phyloP scores from a whole-genome alignment of 30 jellyfish, hydroid and myxozoan species.

The Haliclystus octoradiatus region DNA sequence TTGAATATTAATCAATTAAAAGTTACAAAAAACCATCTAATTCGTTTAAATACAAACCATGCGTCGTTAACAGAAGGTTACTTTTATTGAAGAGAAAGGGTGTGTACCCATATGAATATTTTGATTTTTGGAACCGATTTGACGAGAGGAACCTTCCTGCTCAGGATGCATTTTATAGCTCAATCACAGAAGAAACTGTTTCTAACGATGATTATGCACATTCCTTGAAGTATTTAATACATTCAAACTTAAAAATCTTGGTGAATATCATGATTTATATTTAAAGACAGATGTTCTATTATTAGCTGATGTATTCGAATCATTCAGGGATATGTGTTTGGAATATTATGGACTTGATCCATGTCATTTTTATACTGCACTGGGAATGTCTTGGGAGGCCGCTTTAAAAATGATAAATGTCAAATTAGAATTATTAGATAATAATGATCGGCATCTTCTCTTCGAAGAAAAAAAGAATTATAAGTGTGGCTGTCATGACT shows the following conservation, averaged over 20 bases:
- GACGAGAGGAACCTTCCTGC: constrained; percentile 23
- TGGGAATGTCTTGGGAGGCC: constrained; percentile 17
- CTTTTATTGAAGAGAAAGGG: constrained; percentile 34
- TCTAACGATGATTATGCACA: constrained; percentile 25
- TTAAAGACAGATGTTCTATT: constrained; percentile 22
- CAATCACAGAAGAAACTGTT: constrained; percentile 7
- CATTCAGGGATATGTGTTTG: not conserved
- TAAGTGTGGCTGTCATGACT: not conserved
- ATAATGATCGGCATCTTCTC: constrained; percentile 13
- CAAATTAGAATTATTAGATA: constrained; percentile 13
- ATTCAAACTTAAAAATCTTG: constrained; percentile 6
- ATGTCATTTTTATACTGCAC: not conserved
- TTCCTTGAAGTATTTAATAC: constrained; percentile 16
- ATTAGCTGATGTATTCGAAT: constrained; percentile 4
- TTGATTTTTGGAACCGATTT: constrained; percentile 17
- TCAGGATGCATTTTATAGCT: constrained; percentile 8
- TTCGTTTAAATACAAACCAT: not conserved
- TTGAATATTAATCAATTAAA: constrained; percentile 14
- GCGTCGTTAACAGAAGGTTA: not conserved
- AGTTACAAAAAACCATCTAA: no score
- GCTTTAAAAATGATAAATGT: constrained; percentile 13
- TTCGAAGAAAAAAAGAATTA: no score
- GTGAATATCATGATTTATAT: constrained; percentile 29
- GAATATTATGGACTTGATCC: not conserved
- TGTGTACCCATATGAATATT: constrained; percentile 51